A percentile compares a stretch with the other conserved stretches of the same genome.
These are phyloP conservation scores for Drosophila equinoxialis DNA, from an alignment of 1,140 invertebrate species.

Conservation along the genomic window DNA sequence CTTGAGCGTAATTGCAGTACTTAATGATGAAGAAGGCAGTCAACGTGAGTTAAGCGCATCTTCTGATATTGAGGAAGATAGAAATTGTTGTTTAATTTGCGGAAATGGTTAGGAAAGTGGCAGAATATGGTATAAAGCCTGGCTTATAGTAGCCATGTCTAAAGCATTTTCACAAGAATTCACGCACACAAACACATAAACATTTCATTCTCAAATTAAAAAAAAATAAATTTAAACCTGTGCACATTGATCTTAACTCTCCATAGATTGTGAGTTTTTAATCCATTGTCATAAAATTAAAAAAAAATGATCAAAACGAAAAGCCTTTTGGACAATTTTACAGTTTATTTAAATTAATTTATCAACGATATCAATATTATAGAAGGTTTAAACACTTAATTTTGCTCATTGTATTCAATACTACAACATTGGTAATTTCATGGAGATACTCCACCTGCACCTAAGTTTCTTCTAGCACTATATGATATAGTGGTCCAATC, in stretches of 20 bases:
- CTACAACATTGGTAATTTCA: no score
- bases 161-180: slow-evolving; percentile 19
- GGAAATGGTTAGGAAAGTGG: slow-evolving; percentile 71
- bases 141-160: not conserved
- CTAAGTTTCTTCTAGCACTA: no score
- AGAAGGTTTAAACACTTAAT: no score
- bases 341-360: no score
- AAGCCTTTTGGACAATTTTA: no score
- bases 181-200: not conserved
- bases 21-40: slow-evolving; percentile 74
- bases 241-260: not conserved
- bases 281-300: no score
- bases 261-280: no score
- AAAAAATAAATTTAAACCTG: not conserved
- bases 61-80: slow-evolving; percentile 67
- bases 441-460: no score
- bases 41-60: slow-evolving; percentile 67
- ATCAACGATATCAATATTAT: no score
- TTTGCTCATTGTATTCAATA: no score
- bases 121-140: slow-evolving; percentile 8
- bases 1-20: slow-evolving; percentile 65
- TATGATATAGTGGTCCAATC: no score
- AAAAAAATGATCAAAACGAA: no score
- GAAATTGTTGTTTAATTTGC: slow-evolving; percentile 78
- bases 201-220: not conserved